Conservation (phyloP, 2,113 vertebrate genomes). For the Gymnarchus niloticus region DNA sequence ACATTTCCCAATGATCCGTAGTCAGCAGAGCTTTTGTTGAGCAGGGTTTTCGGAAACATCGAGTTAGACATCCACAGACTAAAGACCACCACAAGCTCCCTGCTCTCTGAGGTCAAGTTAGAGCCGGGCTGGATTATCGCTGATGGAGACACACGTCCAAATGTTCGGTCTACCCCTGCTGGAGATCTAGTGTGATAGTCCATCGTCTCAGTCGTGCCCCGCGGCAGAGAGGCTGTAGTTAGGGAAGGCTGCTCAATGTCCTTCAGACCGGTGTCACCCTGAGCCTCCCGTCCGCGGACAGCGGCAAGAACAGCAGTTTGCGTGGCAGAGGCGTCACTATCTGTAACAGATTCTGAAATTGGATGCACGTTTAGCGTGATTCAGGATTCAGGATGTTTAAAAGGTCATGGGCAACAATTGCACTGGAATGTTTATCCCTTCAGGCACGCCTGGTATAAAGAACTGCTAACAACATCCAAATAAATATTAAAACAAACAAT, state of each 20-base stretch:
- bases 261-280: neutral
- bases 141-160: conserved; percentile 53
- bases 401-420: neutral
- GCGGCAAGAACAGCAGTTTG: neutral
- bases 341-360: neutral
- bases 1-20: conserved; percentile 84
- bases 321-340: neutral
- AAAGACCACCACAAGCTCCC: conserved; percentile 90
- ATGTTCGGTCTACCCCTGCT: conserved; percentile 39
- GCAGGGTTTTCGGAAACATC: conserved; percentile 83
- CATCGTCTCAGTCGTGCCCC: conserved; percentile 15
- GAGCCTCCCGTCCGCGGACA: neutral
- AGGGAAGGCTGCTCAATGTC: neutral
- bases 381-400: too few species aligned
- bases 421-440: neutral
- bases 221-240: neutral
- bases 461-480: too few species aligned
- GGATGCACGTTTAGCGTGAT: neutral
- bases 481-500: too few species aligned
- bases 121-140: conserved; percentile 66
- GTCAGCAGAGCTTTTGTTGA: conserved; percentile 84
- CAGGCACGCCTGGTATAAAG: neutral
- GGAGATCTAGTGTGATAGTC: conserved; percentile 50
- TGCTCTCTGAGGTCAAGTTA: conserved; percentile 59
- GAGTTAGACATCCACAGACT: conserved; percentile 87